Base-by-base conservation (phyloP, 2,113 vertebrate species). In the Elanoides forficatus region DNA sequence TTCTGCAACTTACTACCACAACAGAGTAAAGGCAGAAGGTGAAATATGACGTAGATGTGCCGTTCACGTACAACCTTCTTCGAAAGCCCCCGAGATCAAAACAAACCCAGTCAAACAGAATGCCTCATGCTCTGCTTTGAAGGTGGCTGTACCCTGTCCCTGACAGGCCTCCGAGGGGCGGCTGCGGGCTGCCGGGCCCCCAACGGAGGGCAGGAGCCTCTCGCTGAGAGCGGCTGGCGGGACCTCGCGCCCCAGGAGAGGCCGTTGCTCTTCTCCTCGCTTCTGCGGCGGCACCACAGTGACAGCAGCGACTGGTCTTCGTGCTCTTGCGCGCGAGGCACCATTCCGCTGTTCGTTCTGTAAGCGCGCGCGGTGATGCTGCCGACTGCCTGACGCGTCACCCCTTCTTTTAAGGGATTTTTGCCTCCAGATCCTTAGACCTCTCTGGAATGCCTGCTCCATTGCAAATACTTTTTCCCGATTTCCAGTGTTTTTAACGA, bases 281-380 rank as follows among this genome's bases (percentile, higher is more conserved):
- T 70, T 7, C 42, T 72, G 21, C 16, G 40, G 3, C 17, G 58
- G 62, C 78, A 65, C 36, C 70, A 18, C 45, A 17, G 53, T 2
- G 32, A 29, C 43, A 25, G 63, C 53, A 81, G 40, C 16, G 2
- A 0, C 22, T 30, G 42, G 16, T 59, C 58, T 38, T 25, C 4
- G 12, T 50, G n/a, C 22, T n/a, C n/a, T 25, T 23, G 32, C 1
- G 2, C 50, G 2, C 29, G 1, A 21, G 15, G 26, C 7, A 2
- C 6, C 30, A n/a, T 10, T 58, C 48, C 42, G 19, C 17, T 10
- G 3, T 27, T 48, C 1, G 8, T n/a, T 48, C 30, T 62, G 29
- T 26, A 7, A 34, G 15, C 12, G 2, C 7, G 1, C 9, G 2
- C 1, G 29, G 27, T 26, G 53, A 13, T 72, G 25, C 62, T 73